Base-by-base conservation (phyloP, 2,888 invertebrate genomes). In the Drosophila algonquin region DNA sequence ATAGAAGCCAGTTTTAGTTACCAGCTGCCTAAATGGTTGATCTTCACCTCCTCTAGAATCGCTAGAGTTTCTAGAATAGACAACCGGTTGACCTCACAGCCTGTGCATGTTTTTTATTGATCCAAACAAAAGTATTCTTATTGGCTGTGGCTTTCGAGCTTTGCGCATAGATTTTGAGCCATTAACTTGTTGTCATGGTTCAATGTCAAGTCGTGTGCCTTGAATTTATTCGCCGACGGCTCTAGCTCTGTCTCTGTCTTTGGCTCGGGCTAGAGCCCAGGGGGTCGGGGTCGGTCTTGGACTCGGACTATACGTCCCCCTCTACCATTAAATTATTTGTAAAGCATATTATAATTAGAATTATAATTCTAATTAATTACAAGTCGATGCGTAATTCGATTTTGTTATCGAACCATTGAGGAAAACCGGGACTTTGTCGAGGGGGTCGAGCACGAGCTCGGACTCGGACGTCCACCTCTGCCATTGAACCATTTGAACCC, bases 81-180 rank as follows among this genome's bases (percentile, higher is more conserved):
- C 54, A 86, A 86, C 86, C 86, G 87, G 86, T 87, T 81, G 85
- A 85, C 86, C 86, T 86, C 82, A 81, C 76, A 79, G 79, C 77
- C 73, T 65, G 79, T 82, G 75, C 82, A 85, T 73, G 79, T 63
- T 79, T 80, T 80, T 70, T 72, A 73, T 57, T 70, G 80, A 65
- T 70, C 63, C 70, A 72, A 77, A 65, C 64, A 69, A 72, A 79
- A 74, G 56, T 75, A 67, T 80, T 85, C 75, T 82, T 77, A 75
- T 73, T 77, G 75, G 73, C 59, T 69, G 69, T 57, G 45, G 16
- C 16, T 45, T 52, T 51, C 71, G 51, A 40, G 69, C 69, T 80
- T 68, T 63, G 78, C 53, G 59, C 63, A 61, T 64, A 52, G 70
- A 55, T 77, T 75, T 65, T 54, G 58, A 74, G 76, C 78, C 78